These are phyloP conservation scores for Oplegnathus fasciatus DNA, from an alignment of 2,113 vertebrate genomes.

Conservation along the genomic window DNA sequence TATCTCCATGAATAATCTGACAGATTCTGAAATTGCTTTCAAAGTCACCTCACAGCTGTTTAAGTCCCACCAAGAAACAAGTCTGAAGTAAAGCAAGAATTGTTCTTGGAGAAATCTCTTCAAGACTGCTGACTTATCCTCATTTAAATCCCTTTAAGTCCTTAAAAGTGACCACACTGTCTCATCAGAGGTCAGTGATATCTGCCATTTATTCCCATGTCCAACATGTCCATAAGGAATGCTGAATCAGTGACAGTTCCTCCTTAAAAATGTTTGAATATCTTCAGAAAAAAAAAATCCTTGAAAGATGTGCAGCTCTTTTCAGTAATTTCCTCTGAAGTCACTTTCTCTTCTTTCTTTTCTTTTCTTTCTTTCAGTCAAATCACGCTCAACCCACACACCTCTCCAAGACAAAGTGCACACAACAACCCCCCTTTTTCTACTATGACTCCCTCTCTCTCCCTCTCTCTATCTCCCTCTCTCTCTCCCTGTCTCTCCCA, in stretches of 20 bases:
- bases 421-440: slow-evolving; percentile 55
- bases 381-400: slow-evolving; percentile 39
- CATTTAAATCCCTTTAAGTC: neutral
- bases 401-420: slow-evolving; percentile 57
- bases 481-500: slow-evolving; percentile 16
- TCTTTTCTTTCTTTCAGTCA: slow-evolving; percentile 13
- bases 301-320: slow-evolving; percentile 12
- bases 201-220: slow-evolving; percentile 34
- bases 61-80: neutral
- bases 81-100: slow-evolving; percentile 6
- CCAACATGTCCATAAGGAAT: slow-evolving; percentile 30
- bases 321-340: slow-evolving; percentile 13
- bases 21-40: neutral
- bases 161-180: slow-evolving; percentile 14
- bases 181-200: slow-evolving; percentile 51
- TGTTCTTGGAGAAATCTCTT: slow-evolving; percentile 4
- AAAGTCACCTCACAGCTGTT: slow-evolving; percentile 19
- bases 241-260: slow-evolving; percentile 8
- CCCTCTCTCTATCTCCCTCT: slow-evolving; percentile 12
- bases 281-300: slow-evolving; percentile 42
- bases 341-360: slow-evolving; percentile 36
- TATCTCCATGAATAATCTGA: neutral
- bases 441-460: slow-evolving; percentile 63
- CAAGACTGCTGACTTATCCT: neutral
- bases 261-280: slow-evolving; percentile 29